Percentiles rank a stretch among this genome's conserved stretches.
Evolutionary conservation across 2,888 invertebrate genomes (phyloP).

Genomic region (Apocheima hispidaria): DNA sequence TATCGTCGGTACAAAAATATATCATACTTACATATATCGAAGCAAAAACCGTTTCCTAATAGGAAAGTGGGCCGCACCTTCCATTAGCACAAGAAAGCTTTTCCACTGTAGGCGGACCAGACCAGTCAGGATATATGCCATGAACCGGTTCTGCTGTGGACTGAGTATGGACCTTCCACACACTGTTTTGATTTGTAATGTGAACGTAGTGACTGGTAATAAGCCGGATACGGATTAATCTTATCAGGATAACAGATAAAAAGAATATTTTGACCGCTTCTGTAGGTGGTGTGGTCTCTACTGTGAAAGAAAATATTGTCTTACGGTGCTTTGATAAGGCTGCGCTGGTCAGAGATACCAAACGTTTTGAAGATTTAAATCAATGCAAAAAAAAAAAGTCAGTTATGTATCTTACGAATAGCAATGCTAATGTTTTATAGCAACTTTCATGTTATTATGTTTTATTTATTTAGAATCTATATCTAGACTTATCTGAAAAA

Average conservation of each 20-base stretch:
- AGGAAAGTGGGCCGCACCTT: slow-evolving; percentile 28
- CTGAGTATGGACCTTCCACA: slow-evolving; percentile 19
- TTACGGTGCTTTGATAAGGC: too few relatives aligned
- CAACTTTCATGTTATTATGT: too few relatives aligned
- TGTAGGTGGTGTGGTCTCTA: background rate
- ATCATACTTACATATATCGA: background rate
- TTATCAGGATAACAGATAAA: slow-evolving; percentile 4
- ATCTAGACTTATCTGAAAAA: too few relatives aligned
- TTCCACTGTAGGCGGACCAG: slow-evolving; percentile 40
- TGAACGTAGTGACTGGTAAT: slow-evolving; percentile 2
- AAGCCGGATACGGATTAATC: background rate
- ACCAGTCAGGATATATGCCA: slow-evolving; percentile 39
- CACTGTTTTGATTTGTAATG: slow-evolving; percentile 19
- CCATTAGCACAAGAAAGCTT: slow-evolving; percentile 30
- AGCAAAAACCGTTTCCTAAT: slow-evolving; percentile 7
- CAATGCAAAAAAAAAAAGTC: too few relatives aligned
- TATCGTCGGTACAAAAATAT: background rate
- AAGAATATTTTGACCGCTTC: background rate
- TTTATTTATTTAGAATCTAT: too few relatives aligned
- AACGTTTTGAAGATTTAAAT: too few relatives aligned
- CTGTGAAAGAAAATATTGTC: background rate
- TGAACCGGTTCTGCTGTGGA: slow-evolving; percentile 40
- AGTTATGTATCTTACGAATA: too few relatives aligned
- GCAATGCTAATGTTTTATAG: too few relatives aligned
- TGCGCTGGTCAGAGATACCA: too few relatives aligned